phyloP scores from a whole-genome alignment of 64 coral and sea anemone genomes.

The Hydrozoanthus tunicans region DNA sequence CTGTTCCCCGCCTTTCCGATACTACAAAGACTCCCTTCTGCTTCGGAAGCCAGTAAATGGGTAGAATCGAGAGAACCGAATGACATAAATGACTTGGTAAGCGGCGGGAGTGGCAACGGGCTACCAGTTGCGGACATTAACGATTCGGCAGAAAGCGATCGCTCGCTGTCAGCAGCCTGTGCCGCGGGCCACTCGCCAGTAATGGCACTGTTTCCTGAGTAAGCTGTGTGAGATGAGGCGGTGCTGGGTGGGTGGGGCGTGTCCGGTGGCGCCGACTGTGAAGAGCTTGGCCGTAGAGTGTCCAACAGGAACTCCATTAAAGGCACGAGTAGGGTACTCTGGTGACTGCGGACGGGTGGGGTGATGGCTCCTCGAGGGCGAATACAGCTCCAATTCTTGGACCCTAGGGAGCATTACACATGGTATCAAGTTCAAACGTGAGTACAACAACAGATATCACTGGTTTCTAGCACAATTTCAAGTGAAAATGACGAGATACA shows the following conservation, averaged over 20 bases:
- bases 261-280: conserved; percentile 79
- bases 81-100: conserved; percentile 57
- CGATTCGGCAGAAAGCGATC: conserved; percentile 25
- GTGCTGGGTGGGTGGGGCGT: conserved; percentile 62
- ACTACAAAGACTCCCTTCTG: neutral
- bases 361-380: conserved; percentile 68
- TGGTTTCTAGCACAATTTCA: too few relatives aligned
- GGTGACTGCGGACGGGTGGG: conserved; percentile 76
- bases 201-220: neutral
- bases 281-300: conserved; percentile 64
- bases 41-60: conserved; percentile 18
- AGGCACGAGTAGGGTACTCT: conserved; percentile 53
- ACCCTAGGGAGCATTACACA: conserved; percentile 44
- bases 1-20: neutral
- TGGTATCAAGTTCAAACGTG: too few relatives aligned
- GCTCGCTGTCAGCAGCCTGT: neutral
- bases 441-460: too few relatives aligned
- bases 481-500: neutral
- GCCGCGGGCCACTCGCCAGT: neutral
- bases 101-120: neutral
- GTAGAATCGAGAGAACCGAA: conserved; percentile 77
- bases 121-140: conserved; percentile 23
- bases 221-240: neutral
- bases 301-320: conserved; percentile 55
- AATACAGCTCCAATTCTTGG: conserved; percentile 70